phyloP scores from a whole-genome alignment of 2,113 vertebrate genomes.

The Sinocyclocheilus anshuiensis region DNA sequence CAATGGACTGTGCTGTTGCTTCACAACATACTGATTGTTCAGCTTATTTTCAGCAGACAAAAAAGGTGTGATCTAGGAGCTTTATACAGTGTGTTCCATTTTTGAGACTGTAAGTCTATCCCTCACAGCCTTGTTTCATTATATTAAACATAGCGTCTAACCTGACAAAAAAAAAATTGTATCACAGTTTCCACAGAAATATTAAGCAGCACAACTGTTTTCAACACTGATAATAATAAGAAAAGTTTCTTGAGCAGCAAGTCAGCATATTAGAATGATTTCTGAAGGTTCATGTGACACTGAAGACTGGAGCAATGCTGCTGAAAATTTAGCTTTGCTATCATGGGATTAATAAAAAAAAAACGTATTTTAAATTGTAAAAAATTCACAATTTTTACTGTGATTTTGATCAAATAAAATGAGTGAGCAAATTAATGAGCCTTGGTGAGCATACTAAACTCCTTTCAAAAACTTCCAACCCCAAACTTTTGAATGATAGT shows the following conservation, averaged over 20 bases:
- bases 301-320: neutral
- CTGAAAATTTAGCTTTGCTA: neutral
- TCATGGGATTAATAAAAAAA: neutral
- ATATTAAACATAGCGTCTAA: neutral
- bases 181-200: neutral
- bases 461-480: neutral
- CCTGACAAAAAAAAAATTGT: neutral
- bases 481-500: slow-evolving; percentile 1
- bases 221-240: neutral
- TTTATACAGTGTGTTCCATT: neutral
- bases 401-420: neutral
- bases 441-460: neutral
- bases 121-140: neutral
- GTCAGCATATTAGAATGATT: neutral
- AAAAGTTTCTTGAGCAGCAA: neutral
- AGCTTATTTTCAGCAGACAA: neutral
- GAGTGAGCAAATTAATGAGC: neutral
- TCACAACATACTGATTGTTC: neutral
- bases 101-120: neutral
- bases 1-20: neutral
- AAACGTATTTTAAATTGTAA: neutral
- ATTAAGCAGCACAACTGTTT: neutral
- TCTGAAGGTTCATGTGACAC: neutral
- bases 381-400: neutral
- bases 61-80: neutral